A percentile compares a stretch with the other conserved stretches of the same genome.
These are phyloP conservation scores for Tursiops truncatus DNA, from an alignment of 2,113 vertebrate species.

Conservation along the genomic window DNA sequence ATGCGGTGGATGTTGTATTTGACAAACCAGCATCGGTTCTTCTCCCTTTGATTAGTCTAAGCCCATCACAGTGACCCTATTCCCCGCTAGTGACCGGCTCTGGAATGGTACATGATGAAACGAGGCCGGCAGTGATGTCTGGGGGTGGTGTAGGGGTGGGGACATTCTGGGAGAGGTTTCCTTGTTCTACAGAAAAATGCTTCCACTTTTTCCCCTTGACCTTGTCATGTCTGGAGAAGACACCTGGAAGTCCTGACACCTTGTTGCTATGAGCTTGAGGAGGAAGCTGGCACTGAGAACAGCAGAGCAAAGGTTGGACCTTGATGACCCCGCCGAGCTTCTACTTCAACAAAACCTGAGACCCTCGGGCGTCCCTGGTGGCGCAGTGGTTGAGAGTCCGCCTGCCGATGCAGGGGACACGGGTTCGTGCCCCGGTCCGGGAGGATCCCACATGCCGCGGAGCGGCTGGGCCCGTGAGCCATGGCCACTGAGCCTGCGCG, in stretches of 20 bases:
- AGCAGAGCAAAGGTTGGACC: background rate
- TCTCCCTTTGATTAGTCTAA: background rate
- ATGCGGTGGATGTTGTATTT: background rate
- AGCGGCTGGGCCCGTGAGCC: no score
- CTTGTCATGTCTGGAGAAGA: background rate
- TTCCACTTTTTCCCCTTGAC: background rate
- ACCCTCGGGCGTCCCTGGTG: background rate
- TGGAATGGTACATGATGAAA: background rate
- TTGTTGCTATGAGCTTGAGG: background rate
- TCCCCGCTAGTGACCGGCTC: background rate
- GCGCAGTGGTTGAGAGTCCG: no score
- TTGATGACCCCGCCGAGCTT: background rate
- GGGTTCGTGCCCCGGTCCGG: no score
- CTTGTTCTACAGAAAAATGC: background rate
- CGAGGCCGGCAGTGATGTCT: rapidly evolving
- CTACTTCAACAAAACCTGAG: background rate
- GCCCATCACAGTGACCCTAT: rapidly evolving
- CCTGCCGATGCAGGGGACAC: no score
- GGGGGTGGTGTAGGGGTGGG: background rate
- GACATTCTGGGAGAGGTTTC: background rate
- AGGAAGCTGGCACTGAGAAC: background rate
- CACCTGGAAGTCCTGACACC: background rate
- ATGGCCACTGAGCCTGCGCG: no score
- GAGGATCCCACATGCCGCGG: no score
- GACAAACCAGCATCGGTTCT: background rate